A percentile compares a stretch with the other conserved stretches of the same genome.
Evolutionary conservation across 2,113 vertebrate genomes (phyloP).

Genomic region (Tricholaema leucomelas): DNA sequence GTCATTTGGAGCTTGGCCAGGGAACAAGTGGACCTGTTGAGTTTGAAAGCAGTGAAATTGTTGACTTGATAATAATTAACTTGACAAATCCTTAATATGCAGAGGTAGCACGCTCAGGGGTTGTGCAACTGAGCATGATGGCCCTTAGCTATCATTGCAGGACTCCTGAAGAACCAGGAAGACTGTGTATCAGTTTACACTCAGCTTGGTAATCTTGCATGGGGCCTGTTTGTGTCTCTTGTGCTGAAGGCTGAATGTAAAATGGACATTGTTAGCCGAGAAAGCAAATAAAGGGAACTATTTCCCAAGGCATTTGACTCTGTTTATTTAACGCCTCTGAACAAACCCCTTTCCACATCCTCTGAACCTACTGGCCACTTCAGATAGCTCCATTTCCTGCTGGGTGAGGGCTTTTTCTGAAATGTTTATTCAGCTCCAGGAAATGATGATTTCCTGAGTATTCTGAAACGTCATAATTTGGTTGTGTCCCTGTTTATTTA

Average conservation of each 20-base stretch:
- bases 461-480: conserved; percentile 58
- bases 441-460: conserved; percentile 69
- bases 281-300: conserved; percentile 56
- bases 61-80: not conserved
- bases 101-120: not conserved
- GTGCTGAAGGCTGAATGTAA: conserved; percentile 21
- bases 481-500: conserved; percentile 33
- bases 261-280: conserved; percentile 59
- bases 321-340: conserved; percentile 59
- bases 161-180: conserved; percentile 21
- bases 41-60: not conserved
- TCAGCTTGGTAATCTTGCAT: conserved; percentile 29
- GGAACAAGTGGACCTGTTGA: not conserved
- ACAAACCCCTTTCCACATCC: conserved; percentile 57
- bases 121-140: fast-evolving
- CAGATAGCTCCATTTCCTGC: conserved; percentile 69
- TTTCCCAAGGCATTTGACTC: conserved; percentile 49
- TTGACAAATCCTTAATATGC: not conserved
- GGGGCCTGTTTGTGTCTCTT: conserved; percentile 25
- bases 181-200: not conserved
- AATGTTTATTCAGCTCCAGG: conserved; percentile 58
- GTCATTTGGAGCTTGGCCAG: not conserved
- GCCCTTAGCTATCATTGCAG: not conserved
- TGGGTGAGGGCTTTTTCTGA: conserved; percentile 57
- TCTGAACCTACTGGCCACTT: conserved; percentile 57